Evolutionary conservation across 2,888 invertebrate genomes (phyloP).

Genomic region (Drosophila kuntzei): DNA sequence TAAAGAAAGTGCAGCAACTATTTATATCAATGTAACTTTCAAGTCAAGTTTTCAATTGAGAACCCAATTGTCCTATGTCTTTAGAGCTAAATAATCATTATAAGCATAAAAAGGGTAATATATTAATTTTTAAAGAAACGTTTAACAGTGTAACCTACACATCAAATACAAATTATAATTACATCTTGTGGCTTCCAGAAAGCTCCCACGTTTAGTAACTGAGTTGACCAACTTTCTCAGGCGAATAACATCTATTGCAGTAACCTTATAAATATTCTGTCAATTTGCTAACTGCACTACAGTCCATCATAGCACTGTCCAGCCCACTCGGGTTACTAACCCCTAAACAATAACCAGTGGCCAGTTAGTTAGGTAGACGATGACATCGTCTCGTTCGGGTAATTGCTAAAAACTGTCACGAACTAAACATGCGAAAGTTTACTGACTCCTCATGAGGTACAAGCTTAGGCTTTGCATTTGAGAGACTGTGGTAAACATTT

Average conservation of each 20-base stretch:
- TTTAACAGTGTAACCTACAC: background rate
- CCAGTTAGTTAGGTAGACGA: slow-evolving; percentile 22
- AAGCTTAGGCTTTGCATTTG: slow-evolving; percentile 15
- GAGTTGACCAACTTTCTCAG: slow-evolving; percentile 24
- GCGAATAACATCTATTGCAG: slow-evolving; percentile 2
- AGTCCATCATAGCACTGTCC: slow-evolving; percentile 13
- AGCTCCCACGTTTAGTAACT: slow-evolving; percentile 7
- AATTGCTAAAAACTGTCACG: slow-evolving; percentile 79
- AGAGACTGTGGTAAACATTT: slow-evolving; percentile 34
- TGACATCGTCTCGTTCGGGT: slow-evolving; percentile 53
- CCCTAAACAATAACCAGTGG: slow-evolving; percentile 64
- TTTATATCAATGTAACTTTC: too few species aligned
- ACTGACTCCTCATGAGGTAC: slow-evolving; percentile 51
- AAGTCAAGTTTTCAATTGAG: background rate
- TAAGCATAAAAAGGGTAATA: background rate
- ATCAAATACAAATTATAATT: slow-evolving; percentile 9
- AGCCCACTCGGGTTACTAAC: slow-evolving; percentile 63
- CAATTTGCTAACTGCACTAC: slow-evolving; percentile 39
- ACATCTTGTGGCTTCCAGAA: background rate
- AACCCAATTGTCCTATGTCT: background rate
- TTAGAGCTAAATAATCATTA: background rate
- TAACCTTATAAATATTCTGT: slow-evolving; percentile 20
- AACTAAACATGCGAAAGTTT: slow-evolving; percentile 72
- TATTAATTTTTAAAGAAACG: background rate
- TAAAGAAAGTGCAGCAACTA: background rate